Evolutionary conservation across 2,888 invertebrate genomes (phyloP), one percentile per base, ranked within the genome.

Genomic region (Urechis unicinctus): DNA sequence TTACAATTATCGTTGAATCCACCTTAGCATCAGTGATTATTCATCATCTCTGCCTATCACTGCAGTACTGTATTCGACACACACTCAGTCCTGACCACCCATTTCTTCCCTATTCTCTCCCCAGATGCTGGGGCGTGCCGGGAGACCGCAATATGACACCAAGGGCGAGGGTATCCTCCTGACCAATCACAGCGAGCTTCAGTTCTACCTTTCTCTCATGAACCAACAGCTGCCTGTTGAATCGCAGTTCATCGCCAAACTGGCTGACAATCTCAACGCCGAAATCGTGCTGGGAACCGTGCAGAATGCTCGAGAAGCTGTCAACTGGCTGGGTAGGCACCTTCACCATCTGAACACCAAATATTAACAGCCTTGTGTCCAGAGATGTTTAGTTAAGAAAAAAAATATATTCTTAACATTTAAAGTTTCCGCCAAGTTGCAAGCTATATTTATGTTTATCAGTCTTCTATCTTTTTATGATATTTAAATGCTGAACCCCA

Each of bases 221-320:
- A 99, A 99, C 81, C 97, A 98, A 76, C 98, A 78, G 76, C 81
- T 99, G 62, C 98, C 98, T 0, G 94, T 98, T 53, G 98, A 99
- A 79, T 94, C 94, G 0, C 98, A 99, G 80, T 82, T 98, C 70
- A 84, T 98, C 25, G 83, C 88, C 30, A 94, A 91, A 77, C 81
- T 98, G 71, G 88, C 97, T 0, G 98, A 99, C 75, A 91, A 95
- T 86, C 81, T 99, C 41, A 98, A 98, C 79, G 98, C 98, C 0
- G 98, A 99, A 82, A 85, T 97, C 28, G 97, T 98, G 0, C 82
- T 97, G 6, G 98, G 97, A 5, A 93, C 93, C 0, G 88, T 98
- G 50, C 88, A 89, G 79, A 91, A 87, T 74, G 85, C 96, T 0
- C 81, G 88, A 49, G 94, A 95, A 69, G 94, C 93, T 0, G 89